These are phyloP conservation scores for Zaprionus lachaisei DNA, from an alignment of 1,140 invertebrate species.

Conservation along the genomic window DNA sequence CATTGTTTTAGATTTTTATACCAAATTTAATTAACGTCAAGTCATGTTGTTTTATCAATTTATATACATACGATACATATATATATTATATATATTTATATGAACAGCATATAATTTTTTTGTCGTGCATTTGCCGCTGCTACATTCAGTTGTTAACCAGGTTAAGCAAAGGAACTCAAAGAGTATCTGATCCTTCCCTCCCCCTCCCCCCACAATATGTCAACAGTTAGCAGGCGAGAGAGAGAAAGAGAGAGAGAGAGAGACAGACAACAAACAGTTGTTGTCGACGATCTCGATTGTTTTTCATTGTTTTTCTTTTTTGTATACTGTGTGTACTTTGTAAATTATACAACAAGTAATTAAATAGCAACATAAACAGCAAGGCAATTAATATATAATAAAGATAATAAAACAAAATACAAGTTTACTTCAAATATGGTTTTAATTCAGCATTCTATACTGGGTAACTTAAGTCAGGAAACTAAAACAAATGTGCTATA, in stretches of 20 bases:
- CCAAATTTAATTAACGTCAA: conserved; percentile 75
- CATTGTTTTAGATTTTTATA: conserved; percentile 80
- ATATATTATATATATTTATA: conserved; percentile 11
- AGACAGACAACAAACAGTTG: conserved; percentile 4
- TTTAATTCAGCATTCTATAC: background rate
- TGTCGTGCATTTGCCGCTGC: conserved; percentile 4
- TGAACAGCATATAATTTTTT: conserved; percentile 6
- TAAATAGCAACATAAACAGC: conserved; percentile 47
- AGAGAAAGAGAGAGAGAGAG: background rate
- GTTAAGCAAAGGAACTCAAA: conserved; percentile 30
- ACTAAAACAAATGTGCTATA: no score
- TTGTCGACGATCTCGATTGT: conserved; percentile 18
- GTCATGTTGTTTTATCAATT: conserved; percentile 59
- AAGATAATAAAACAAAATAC: conserved; percentile 42
- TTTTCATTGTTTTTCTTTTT: conserved; percentile 25
- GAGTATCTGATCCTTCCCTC: conserved; percentile 23
- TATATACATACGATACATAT: conserved; percentile 31
- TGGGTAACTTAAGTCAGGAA: no score
- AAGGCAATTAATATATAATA: conserved; percentile 53
- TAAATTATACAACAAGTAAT: conserved; percentile 49
- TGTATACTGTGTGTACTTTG: conserved; percentile 50
- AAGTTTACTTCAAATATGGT: background rate
- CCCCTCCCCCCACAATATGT: conserved; percentile 4
- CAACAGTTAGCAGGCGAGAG: conserved; percentile 23
- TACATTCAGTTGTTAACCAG: conserved; percentile 25